A percentile compares a stretch with the other conserved stretches of the same genome.
phyloP scores from a whole-genome alignment of 1,140 invertebrate genomes.

The Branchinecta lynchi region DNA sequence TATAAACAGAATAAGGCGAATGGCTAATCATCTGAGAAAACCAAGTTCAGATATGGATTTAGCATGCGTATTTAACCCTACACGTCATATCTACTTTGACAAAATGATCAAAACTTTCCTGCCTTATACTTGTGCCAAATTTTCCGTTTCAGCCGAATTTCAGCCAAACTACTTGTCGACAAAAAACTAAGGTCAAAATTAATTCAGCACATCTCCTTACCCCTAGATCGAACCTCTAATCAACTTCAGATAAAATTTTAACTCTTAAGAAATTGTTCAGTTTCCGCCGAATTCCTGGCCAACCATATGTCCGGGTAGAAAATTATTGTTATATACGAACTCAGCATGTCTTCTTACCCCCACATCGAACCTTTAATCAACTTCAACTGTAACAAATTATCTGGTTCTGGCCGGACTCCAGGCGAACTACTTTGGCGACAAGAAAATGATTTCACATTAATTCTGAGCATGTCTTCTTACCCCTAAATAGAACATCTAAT shows the following conservation, averaged over 20 bases:
- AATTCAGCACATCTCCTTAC: not conserved
- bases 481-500: no score
- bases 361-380: conserved; percentile 6
- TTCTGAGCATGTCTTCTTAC: no score
- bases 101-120: no score
- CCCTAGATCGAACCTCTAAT: no score
- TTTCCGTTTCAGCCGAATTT: not conserved
- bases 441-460: no score
- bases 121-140: conserved; percentile 5
- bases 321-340: no score
- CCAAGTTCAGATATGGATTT: conserved; percentile 1
- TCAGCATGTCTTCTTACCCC: not conserved
- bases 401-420: no score
- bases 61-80: not conserved
- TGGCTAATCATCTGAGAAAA: conserved; percentile 5
- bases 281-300: not conserved
- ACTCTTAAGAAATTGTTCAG: not conserved
- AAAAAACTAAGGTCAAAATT: not conserved
- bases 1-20: no score
- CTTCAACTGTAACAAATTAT: not conserved
- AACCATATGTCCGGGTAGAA: not conserved
- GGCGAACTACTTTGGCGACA: no score
- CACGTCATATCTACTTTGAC: no score
- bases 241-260: conserved; percentile 2
- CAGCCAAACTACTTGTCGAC: not conserved